Evolutionary conservation across 2,797 vertebrate species (phyloP).

Genomic region (Hoplostethus mediterraneus): DNA sequence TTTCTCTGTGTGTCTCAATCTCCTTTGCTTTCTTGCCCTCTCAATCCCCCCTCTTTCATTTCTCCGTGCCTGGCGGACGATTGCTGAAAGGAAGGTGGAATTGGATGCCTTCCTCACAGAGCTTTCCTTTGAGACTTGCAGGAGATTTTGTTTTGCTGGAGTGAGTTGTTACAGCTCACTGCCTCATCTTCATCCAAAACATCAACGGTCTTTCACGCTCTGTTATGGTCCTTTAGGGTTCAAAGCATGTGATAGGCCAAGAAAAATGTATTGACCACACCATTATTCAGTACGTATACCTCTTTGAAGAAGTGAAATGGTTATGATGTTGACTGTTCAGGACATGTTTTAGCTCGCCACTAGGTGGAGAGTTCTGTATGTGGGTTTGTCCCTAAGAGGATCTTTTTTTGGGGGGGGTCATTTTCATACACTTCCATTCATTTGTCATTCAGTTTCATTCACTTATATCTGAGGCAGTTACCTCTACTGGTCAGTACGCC

Average conservation of each 20-base stretch:
- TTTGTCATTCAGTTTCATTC: too few relatives aligned
- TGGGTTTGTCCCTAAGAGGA: too few relatives aligned
- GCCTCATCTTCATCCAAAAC: constrained; percentile 63
- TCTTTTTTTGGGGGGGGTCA: too few relatives aligned
- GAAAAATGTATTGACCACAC: background rate
- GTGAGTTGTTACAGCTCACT: constrained; percentile 69
- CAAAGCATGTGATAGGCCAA: constrained; percentile 27
- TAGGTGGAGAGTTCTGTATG: too few relatives aligned
- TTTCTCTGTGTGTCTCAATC: constrained; percentile 64
- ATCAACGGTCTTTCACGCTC: constrained; percentile 55
- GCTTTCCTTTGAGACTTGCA: constrained; percentile 71
- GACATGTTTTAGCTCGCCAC: too few relatives aligned
- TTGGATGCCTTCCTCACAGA: constrained; percentile 71
- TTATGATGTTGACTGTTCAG: background rate
- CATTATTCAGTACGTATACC: background rate
- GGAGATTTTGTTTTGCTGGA: constrained; percentile 71
- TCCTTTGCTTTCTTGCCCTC: constrained; percentile 68
- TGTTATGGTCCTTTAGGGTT: constrained; percentile 32
- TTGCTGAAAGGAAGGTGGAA: constrained; percentile 76
- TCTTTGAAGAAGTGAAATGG: background rate
- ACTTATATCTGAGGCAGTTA: too few relatives aligned
- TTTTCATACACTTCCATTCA: too few relatives aligned
- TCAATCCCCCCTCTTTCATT: constrained; percentile 70
- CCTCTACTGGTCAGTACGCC: too few relatives aligned
- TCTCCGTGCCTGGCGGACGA: constrained; percentile 52